These are phyloP conservation scores for Bombus affinis DNA, from an alignment of 1,140 invertebrate species.

Conservation along the genomic window DNA sequence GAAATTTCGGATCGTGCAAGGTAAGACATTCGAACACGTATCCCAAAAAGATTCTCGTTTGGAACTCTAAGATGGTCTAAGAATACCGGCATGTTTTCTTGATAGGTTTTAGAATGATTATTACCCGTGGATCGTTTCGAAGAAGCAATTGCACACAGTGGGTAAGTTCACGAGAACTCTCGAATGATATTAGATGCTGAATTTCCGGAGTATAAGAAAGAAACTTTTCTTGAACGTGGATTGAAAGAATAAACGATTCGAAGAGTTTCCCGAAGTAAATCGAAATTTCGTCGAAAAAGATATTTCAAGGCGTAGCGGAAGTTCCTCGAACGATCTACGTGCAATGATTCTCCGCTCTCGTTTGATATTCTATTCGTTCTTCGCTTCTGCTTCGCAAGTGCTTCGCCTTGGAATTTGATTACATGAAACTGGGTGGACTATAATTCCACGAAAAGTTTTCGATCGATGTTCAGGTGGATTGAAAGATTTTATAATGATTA, in stretches of 20 bases:
- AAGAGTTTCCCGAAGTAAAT: background rate
- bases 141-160: background rate
- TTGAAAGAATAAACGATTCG: slow-evolving; percentile 18
- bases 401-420: background rate
- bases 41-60: background rate
- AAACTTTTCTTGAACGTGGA: slow-evolving; percentile 19
- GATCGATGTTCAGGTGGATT: too few relatives aligned
- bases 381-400: background rate
- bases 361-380: background rate
- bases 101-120: slow-evolving; percentile 25
- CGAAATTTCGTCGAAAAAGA: slow-evolving; percentile 17
- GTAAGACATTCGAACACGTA: background rate
- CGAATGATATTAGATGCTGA: slow-evolving; percentile 25
- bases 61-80: background rate
- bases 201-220: slow-evolving; percentile 26
- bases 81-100: background rate
- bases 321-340: background rate
- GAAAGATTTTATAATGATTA: too few relatives aligned
- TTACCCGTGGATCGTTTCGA: background rate
- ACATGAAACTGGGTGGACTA: background rate
- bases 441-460: too few relatives aligned
- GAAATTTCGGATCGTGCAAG: background rate
- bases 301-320: background rate
- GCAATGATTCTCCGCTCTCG: background rate
- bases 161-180: background rate